Evolutionary conservation across 2,888 invertebrate species (phyloP).

Genomic region (Mesorhabditis spiculigera): DNA sequence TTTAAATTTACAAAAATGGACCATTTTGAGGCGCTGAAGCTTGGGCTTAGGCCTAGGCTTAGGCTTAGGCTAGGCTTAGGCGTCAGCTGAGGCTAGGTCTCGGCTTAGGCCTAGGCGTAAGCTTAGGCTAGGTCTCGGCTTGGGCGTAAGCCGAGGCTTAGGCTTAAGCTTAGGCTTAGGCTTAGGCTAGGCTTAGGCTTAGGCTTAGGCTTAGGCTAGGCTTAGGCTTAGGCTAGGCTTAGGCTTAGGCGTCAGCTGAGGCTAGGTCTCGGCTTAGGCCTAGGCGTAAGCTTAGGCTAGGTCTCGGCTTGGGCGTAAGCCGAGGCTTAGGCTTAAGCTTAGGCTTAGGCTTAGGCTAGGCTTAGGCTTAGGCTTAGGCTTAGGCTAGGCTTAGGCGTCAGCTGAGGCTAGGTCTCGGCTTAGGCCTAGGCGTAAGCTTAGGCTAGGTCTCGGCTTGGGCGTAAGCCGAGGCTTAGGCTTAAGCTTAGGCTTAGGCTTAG

Average conservation of each 20-base stretch:
- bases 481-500: background rate
- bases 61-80: too few relatives aligned
- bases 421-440: background rate
- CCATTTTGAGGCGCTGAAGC: too few relatives aligned
- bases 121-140: too few relatives aligned
- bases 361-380: background rate
- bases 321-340: background rate
- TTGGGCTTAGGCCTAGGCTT: too few relatives aligned
- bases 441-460: background rate
- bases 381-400: background rate
- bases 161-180: background rate
- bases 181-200: background rate
- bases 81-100: too few relatives aligned
- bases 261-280: background rate
- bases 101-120: too few relatives aligned
- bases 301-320: background rate
- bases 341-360: background rate
- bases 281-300: background rate
- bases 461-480: background rate
- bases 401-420: background rate
- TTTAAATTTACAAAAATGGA: too few relatives aligned
- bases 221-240: constrained; percentile 1
- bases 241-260: background rate
- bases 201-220: background rate
- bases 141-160: background rate